A percentile compares a stretch with the other conserved stretches of the same genome.
phyloP scores from a whole-genome alignment of 1,140 invertebrate genomes.

The Euglossa dilemma region DNA sequence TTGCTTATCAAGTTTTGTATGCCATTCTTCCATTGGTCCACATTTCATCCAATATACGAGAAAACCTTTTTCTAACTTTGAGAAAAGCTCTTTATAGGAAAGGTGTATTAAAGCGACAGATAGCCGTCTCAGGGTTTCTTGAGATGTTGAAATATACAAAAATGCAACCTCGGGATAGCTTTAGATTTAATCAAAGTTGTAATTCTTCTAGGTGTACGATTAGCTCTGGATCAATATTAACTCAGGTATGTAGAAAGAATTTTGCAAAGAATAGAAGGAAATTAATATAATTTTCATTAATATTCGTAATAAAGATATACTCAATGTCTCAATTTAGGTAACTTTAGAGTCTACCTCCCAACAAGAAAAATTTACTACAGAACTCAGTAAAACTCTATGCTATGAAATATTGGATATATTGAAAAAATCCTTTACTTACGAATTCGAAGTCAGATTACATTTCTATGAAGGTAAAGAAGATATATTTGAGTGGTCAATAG shows the following conservation, averaged over 20 bases:
- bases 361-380: conserved; percentile 47
- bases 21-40: conserved; percentile 82
- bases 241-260: conserved; percentile 68
- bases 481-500: neutral
- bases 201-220: conserved; percentile 66
- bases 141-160: conserved; percentile 83
- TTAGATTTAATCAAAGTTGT: conserved; percentile 75
- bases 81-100: conserved; percentile 84
- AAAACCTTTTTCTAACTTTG: conserved; percentile 83
- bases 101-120: conserved; percentile 80
- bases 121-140: conserved; percentile 84
- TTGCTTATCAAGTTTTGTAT: conserved; percentile 80
- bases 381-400: conserved; percentile 83
- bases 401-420: conserved; percentile 85
- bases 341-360: conserved; percentile 71
- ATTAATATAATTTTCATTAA: neutral
- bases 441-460: conserved; percentile 82
- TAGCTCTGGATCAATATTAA: conserved; percentile 79
- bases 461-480: conserved; percentile 82
- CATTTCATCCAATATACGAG: conserved; percentile 79
- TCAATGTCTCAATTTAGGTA: conserved; percentile 60
- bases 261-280: neutral
- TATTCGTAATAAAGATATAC: neutral
- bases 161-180: conserved; percentile 75
- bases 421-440: conserved; percentile 84